Evolutionary conservation across 2,113 vertebrate species (phyloP).

Genomic region (Pionites leucogaster): DNA sequence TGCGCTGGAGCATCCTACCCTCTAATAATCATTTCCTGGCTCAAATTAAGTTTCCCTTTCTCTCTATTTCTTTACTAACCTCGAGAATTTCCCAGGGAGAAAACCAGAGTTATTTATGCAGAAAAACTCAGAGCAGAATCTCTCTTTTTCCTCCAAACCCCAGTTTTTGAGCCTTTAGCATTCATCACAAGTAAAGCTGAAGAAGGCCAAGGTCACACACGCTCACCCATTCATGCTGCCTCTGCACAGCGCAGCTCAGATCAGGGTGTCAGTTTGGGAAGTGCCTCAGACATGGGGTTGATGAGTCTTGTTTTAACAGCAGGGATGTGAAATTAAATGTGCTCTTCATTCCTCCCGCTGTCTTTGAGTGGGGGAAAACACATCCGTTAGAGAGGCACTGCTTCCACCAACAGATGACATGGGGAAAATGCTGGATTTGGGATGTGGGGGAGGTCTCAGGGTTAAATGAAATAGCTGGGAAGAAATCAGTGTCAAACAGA

Average conservation of each 20-base stretch:
- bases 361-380: not conserved
- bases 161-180: not conserved
- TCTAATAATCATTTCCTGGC: not conserved
- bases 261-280: not conserved
- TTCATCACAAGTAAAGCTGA: not conserved
- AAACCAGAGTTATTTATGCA: not conserved
- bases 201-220: not conserved
- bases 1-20: not conserved
- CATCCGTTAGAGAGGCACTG: not conserved
- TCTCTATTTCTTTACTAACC: not conserved
- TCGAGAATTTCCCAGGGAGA: not conserved
- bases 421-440: not conserved
- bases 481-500: not conserved
- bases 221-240: rapidly evolving
- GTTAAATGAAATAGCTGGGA: not conserved
- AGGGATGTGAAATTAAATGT: not conserved
- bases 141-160: not conserved
- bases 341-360: not conserved
- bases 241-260: not conserved
- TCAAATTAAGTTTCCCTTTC: not conserved
- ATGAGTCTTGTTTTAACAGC: not conserved
- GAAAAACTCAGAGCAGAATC: not conserved
- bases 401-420: not conserved
- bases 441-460: not conserved
- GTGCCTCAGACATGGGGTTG: not conserved